Percentiles rank a stretch among this genome's conserved stretches.
These are phyloP conservation scores for Tryphoninae sp. DNA, from an alignment of 2,888 invertebrate species.

Conservation along the genomic window DNA sequence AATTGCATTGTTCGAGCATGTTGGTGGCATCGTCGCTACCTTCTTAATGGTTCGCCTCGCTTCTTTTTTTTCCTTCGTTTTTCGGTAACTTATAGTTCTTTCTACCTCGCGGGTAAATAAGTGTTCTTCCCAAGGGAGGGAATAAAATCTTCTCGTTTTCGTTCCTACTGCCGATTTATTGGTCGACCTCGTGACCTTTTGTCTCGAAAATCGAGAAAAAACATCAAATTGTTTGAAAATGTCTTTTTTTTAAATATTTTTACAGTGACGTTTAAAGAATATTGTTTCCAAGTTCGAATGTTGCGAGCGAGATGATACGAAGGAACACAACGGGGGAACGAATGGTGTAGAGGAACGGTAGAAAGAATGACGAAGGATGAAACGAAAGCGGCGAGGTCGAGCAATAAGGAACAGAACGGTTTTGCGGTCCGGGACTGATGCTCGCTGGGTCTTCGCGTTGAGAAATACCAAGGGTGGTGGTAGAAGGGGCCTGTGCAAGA, in stretches of 20 bases:
- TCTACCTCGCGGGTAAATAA: slow-evolving; percentile 38
- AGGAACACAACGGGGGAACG: neutral
- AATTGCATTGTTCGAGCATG: slow-evolving; percentile 77
- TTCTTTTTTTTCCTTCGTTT: slow-evolving; percentile 4
- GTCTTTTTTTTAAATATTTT: too few species aligned
- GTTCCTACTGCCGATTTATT: too few species aligned
- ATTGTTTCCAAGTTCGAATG: too few species aligned
- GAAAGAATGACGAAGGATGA: slow-evolving; percentile 44
- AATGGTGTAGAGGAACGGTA: neutral
- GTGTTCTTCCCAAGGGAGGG: slow-evolving; percentile 9
- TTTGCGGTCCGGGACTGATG: slow-evolving; percentile 73
- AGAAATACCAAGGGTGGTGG: slow-evolving; percentile 1
- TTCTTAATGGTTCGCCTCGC: slow-evolving; percentile 70
- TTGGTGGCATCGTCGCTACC: slow-evolving; percentile 66
- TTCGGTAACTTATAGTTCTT: slow-evolving; percentile 58
- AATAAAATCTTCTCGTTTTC: neutral
- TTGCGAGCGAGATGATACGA: neutral
- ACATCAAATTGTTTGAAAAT: too few species aligned
- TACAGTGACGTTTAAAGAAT: too few species aligned
- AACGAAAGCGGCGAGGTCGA: slow-evolving; percentile 67
- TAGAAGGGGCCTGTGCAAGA: slow-evolving; percentile 1
- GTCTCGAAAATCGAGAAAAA: too few species aligned
- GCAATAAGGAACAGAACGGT: slow-evolving; percentile 79
- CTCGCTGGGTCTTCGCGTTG: slow-evolving; percentile 36
- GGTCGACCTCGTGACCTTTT: too few species aligned